phyloP scores from a whole-genome alignment of 2,888 invertebrate genomes.

The Cataglyphis cursor region DNA sequence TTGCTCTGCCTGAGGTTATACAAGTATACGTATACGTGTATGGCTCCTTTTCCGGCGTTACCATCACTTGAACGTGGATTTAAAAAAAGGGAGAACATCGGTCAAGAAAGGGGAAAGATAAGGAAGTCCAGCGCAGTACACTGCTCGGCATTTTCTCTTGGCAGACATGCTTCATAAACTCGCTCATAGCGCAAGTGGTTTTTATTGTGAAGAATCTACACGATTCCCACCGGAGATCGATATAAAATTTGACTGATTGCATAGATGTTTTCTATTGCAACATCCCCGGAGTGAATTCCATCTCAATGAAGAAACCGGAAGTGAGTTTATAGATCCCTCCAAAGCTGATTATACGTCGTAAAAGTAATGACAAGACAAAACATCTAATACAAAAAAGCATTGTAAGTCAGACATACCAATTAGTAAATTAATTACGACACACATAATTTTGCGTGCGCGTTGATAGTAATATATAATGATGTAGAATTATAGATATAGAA shows the following conservation, averaged over 20 bases:
- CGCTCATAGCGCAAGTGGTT: conserved; percentile 33
- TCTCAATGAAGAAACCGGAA: neutral
- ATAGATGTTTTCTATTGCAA: neutral
- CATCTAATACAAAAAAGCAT: neutral
- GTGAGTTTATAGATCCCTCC: neutral
- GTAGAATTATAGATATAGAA: neutral
- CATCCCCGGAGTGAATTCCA: neutral
- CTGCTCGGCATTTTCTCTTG: conserved; percentile 63
- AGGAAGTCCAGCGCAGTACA: conserved; percentile 65
- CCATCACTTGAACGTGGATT: conserved; percentile 59
- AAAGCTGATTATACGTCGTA: neutral
- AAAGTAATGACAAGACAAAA: neutral
- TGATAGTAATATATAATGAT: neutral
- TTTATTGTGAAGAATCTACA: conserved; percentile 25
- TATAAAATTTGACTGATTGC: conserved; percentile 23
- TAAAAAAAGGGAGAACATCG: conserved; percentile 43
- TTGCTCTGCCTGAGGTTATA: conserved; percentile 63
- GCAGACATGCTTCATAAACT: conserved; percentile 71
- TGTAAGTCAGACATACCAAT: neutral
- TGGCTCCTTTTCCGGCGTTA: conserved; percentile 68
- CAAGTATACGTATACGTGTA: conserved; percentile 58
- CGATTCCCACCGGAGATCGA: conserved; percentile 34
- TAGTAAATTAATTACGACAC: neutral
- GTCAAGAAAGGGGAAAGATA: conserved; percentile 55
- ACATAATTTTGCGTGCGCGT: neutral